Base-by-base conservation (phyloP, 2,113 vertebrate genomes). In the Equus przewalskii region DNA sequence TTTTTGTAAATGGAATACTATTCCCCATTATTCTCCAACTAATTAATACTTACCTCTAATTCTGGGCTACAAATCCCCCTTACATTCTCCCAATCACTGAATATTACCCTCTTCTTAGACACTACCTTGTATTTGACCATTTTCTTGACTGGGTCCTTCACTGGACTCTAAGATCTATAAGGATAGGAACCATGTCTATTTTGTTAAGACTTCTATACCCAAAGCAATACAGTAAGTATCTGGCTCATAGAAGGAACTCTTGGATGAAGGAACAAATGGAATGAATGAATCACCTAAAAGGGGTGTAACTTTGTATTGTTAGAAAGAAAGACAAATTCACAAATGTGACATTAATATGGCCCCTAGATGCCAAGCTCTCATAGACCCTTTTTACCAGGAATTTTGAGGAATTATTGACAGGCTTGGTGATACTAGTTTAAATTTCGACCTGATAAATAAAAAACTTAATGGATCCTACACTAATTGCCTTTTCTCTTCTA, bases 401-500 rank as follows among this genome's bases (percentile, higher is more conserved):
- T 87, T 96, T 94, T 62, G 22, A 96, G 44, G 33, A n/a, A 16
- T 58, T 78, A 93, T 19, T 64, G 72, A 21, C 51, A 85, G 46
- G 11, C 26, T 82, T 85, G 58, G 78, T 73, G 51, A 90, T 67
- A 19, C 28, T 72, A 19, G 28, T 85, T 96, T 93, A 93, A 83
- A 94, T 87, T 96, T 85, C 86, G 92, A 78, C 62, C 30, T 36
- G 24, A 89, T 95, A 36, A 78, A 80, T 41, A 81, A 93, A 85
- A 76, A 84, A 70, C 56, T 49, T 44, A 93, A 65, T 65, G 44
- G 16, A 81, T 62, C 54, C 33, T 69, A 44, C 28, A 54, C 36
- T 93, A 95, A 97, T 67, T 94, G 67, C n/a, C 49, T 88, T 78
- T 78, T 92, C 51, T 81, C 41, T 75, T 91, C 86, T 87, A 96